Evolutionary conservation across 2,888 invertebrate genomes (phyloP).

Genomic region (Tortricodes alternella): DNA sequence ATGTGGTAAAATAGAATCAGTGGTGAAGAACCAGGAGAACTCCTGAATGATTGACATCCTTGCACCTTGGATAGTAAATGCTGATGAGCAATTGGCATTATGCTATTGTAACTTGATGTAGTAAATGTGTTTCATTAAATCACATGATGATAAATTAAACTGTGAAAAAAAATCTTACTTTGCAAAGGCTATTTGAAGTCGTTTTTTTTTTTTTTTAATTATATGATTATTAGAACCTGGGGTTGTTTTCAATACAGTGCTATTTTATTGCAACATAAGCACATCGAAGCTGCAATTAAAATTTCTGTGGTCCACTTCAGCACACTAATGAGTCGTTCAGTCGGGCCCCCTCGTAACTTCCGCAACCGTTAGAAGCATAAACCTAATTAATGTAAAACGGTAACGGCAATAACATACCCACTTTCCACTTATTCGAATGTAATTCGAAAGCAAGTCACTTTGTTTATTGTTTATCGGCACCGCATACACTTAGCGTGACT

Average conservation of each 20-base stretch:
- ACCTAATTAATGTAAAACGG: constrained; percentile 64
- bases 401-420: constrained; percentile 43
- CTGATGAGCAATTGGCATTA: no score
- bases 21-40: no score
- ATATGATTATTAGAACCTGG: not conserved
- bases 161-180: no score
- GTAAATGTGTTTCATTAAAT: no score
- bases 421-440: constrained; percentile 39
- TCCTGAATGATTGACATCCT: no score
- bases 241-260: constrained; percentile 4
- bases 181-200: no score
- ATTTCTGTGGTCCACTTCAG: constrained; percentile 61
- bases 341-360: constrained; percentile 46
- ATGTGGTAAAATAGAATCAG: no score
- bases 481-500: constrained; percentile 13
- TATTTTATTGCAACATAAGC: constrained; percentile 2
- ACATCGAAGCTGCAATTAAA: constrained; percentile 51
- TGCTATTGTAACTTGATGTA: no score
- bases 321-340: constrained; percentile 60
- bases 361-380: constrained; percentile 54
- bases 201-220: no score
- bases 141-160: no score
- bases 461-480: constrained; percentile 48
- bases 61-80: no score
- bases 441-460: constrained; percentile 43